phyloP scores from a whole-genome alignment of 2,888 invertebrate genomes.

The Pristionchus maxplancki region DNA sequence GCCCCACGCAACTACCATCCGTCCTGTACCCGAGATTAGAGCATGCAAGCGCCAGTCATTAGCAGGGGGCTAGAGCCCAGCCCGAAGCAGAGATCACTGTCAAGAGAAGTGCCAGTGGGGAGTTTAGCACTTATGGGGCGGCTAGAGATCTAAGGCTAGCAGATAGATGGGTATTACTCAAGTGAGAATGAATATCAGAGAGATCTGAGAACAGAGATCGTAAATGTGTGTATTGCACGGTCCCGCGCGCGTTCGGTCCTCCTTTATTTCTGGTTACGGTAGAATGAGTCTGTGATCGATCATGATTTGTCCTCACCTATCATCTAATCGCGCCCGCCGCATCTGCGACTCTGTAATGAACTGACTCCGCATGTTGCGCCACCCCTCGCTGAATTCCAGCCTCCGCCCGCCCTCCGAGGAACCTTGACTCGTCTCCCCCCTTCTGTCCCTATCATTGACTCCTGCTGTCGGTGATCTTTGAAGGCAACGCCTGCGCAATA shows the following conservation, averaged over 20 bases:
- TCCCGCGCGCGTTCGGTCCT: neutral
- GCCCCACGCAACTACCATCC: neutral
- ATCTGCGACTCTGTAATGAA: conserved; percentile 11
- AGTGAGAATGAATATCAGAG: neutral
- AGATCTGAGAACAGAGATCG: neutral
- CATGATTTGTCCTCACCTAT: conserved; percentile 48
- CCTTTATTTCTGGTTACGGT: neutral
- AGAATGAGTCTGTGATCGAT: neutral
- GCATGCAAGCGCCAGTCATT: neutral
- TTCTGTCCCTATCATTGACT: neutral
- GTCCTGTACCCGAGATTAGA: no score
- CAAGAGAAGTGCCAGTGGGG: neutral
- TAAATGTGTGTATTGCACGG: conserved; percentile 3
- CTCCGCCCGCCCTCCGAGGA: neutral
- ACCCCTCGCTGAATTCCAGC: neutral
- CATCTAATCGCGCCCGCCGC: neutral
- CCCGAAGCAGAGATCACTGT: neutral
- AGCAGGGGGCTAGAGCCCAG: neutral
- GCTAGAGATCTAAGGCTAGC: neutral
- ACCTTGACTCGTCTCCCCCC: neutral
- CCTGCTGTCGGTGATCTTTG: conserved; percentile 24
- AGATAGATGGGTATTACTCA: neutral
- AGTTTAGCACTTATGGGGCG: neutral
- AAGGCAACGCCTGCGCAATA: neutral
- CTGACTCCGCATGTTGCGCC: neutral